Evolutionary conservation across 2,113 vertebrate species (phyloP).

Genomic region (Ictalurus furcatus): DNA sequence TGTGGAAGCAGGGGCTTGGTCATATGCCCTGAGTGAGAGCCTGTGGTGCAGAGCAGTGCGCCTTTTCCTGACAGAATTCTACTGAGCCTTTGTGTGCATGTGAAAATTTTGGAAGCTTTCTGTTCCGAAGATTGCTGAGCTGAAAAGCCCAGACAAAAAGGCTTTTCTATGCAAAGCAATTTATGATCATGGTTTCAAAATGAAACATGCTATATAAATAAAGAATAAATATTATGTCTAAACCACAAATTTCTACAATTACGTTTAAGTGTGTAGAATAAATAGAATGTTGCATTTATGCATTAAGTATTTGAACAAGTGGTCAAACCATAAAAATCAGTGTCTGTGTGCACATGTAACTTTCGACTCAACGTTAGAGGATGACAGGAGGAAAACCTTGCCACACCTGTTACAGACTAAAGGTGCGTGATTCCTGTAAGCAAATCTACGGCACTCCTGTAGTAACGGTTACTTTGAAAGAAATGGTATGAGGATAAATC

Average conservation of each 20-base stretch:
- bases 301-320: not conserved
- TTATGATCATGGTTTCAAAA: not conserved
- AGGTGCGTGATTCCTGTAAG: conserved; percentile 12
- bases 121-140: not conserved
- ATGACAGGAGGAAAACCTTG: conserved; percentile 2
- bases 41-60: not conserved
- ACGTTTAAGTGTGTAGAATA: not conserved
- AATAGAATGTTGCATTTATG: not conserved
- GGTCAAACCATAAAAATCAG: not conserved
- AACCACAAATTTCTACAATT: not conserved
- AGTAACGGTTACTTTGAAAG: conserved; percentile 3
- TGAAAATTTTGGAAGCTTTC: not conserved
- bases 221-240: not conserved
- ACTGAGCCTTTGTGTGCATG: not conserved
- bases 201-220: not conserved
- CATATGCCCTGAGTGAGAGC: not conserved
- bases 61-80: not conserved
- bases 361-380: not conserved
- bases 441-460: conserved; percentile 6
- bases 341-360: not conserved
- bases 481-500: conserved; percentile 7
- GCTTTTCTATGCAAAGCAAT: not conserved
- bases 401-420: conserved; percentile 15
- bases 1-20: not conserved
- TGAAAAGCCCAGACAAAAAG: not conserved